Conservation (phyloP, 2,113 vertebrate species). For the Pontoporia blainvillei region DNA sequence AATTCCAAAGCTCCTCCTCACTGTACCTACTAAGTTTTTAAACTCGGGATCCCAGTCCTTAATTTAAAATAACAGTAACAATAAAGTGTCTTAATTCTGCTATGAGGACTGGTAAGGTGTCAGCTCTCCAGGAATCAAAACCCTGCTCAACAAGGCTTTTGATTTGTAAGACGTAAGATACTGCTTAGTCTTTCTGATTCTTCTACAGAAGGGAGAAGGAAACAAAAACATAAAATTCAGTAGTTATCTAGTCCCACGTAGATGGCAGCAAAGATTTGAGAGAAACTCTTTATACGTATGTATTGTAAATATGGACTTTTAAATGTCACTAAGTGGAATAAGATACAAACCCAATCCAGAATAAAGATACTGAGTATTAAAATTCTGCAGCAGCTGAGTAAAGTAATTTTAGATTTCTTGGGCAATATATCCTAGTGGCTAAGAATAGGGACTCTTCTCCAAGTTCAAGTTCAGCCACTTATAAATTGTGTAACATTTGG, state of each 20-base stretch:
- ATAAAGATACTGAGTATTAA: background rate
- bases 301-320: background rate
- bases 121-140: background rate
- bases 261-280: background rate
- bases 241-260: background rate
- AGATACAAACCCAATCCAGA: background rate
- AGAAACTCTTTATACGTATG: background rate
- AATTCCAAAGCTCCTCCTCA: background rate
- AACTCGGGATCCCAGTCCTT: background rate
- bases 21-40: background rate
- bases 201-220: background rate
- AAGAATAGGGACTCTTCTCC: background rate
- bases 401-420: background rate
- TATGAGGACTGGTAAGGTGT: background rate
- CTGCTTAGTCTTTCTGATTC: background rate
- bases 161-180: background rate
- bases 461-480: background rate
- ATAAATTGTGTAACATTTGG: background rate
- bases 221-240: background rate
- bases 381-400: background rate
- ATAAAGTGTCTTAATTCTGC: background rate
- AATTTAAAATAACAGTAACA: constrained; percentile 16
- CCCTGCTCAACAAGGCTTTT: background rate
- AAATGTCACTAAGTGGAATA: background rate
- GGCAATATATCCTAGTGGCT: background rate